Conservation (phyloP, 2,888 invertebrate genomes). For the Pyrgus malvae region DNA sequence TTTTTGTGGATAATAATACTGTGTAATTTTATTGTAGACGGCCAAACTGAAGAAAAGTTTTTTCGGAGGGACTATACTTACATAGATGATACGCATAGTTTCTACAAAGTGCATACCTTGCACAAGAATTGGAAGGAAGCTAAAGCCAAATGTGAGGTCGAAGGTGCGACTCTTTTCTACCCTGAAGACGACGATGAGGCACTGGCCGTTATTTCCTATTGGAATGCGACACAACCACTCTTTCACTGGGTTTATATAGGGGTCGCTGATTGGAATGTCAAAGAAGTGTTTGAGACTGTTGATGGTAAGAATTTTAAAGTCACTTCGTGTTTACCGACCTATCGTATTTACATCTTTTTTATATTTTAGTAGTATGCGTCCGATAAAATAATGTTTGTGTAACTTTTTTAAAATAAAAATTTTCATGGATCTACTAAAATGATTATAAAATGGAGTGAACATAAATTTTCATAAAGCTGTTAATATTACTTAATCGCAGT, state of each 20-base stretch:
- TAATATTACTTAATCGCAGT: too few relatives aligned
- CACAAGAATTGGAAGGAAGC: constrained; percentile 54
- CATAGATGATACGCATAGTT: constrained; percentile 46
- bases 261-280: constrained; percentile 31
- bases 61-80: constrained; percentile 63
- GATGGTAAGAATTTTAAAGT: constrained; percentile 40
- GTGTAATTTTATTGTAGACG: too few relatives aligned
- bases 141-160: constrained; percentile 48
- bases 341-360: too few relatives aligned
- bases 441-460: too few relatives aligned
- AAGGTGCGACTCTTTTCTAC: constrained; percentile 58
- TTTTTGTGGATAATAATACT: background rate
- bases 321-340: too few relatives aligned
- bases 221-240: constrained; percentile 43
- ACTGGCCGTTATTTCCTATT: constrained; percentile 39
- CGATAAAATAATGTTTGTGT: too few relatives aligned
- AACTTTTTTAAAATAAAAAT: too few relatives aligned
- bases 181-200: constrained; percentile 54
- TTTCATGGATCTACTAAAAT: too few relatives aligned
- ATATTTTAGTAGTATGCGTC: too few relatives aligned
- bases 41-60: constrained; percentile 46
- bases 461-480: too few relatives aligned
- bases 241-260: constrained; percentile 48
- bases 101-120: constrained; percentile 62
- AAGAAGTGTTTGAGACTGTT: constrained; percentile 55